Conservation (phyloP, 2,888 invertebrate species). For the Tillus elongatus region DNA sequence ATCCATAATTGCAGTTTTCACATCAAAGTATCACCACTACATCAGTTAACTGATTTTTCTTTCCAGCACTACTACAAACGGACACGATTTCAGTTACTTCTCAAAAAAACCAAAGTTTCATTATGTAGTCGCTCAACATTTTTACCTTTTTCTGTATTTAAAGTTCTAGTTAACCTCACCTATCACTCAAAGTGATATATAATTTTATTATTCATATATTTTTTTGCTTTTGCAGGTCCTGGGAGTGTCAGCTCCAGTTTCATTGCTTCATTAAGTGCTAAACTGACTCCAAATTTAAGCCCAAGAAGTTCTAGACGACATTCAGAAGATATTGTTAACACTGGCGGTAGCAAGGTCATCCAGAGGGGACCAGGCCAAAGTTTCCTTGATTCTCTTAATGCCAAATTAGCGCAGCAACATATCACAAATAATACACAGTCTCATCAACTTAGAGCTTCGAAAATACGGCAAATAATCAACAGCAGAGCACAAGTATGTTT, state of each 20-base stretch:
- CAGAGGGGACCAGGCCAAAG: slow-evolving; percentile 48
- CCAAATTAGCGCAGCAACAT: slow-evolving; percentile 60
- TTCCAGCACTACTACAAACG: no score
- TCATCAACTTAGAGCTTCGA: slow-evolving; percentile 50
- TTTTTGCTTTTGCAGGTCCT: slow-evolving; percentile 33
- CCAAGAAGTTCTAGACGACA: slow-evolving; percentile 49
- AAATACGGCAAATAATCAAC: slow-evolving; percentile 65
- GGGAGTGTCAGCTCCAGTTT: slow-evolving; percentile 55
- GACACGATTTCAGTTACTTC: no score
- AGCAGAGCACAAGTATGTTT: slow-evolving; percentile 57
- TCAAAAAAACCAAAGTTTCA: no score
- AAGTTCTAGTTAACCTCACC: no score
- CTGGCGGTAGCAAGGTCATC: slow-evolving; percentile 27
- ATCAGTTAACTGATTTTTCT: no score
- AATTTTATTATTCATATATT: slow-evolving; percentile 8
- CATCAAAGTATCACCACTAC: no score
- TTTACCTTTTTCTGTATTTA: no score
- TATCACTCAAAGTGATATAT: no score
- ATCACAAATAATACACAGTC: slow-evolving; percentile 41
- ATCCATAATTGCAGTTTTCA: no score
- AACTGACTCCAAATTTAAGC: slow-evolving; percentile 54
- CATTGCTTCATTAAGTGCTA: slow-evolving; percentile 64
- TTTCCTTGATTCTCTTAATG: slow-evolving; percentile 73
- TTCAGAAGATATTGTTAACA: slow-evolving; percentile 37
- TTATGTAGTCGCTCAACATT: no score